Evolutionary conservation across 2,797 vertebrate genomes (phyloP).

Genomic region (Echiichthys vipera): DNA sequence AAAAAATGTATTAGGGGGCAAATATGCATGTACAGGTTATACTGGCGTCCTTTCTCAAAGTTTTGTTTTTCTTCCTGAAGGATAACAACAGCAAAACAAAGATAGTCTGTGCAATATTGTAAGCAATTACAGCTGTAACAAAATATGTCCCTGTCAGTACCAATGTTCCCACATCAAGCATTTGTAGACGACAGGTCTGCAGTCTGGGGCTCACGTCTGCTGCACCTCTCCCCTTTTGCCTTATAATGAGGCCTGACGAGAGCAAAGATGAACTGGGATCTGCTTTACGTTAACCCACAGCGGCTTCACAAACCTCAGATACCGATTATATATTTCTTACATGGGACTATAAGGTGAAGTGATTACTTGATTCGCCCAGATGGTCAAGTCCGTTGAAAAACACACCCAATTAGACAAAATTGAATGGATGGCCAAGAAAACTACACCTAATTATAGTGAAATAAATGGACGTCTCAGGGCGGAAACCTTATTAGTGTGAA

Average conservation of each 20-base stretch:
- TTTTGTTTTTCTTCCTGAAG: constrained; percentile 2
- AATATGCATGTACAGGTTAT: background rate
- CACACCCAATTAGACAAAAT: constrained; percentile 47
- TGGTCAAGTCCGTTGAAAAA: constrained; percentile 47
- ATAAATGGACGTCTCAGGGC: constrained; percentile 41
- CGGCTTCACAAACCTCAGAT: constrained; percentile 53
- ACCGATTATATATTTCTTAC: constrained; percentile 66
- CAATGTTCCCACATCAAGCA: constrained; percentile 78
- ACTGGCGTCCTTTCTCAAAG: constrained; percentile 3
- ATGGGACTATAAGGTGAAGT: constrained; percentile 37
- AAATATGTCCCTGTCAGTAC: constrained; percentile 73
- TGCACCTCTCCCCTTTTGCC: constrained; percentile 71
- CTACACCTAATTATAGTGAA: constrained; percentile 47
- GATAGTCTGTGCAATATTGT: constrained; percentile 57
- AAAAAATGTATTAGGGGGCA: background rate
- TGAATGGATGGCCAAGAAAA: constrained; percentile 43
- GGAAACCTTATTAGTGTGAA: constrained; percentile 52
- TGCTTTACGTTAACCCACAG: constrained; percentile 79
- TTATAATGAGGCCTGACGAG: constrained; percentile 80
- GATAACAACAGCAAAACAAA: constrained; percentile 58
- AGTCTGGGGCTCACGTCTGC: constrained; percentile 76
- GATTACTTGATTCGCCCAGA: constrained; percentile 27
- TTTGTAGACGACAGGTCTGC: constrained; percentile 69
- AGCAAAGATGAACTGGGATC: constrained; percentile 75
- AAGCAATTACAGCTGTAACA: constrained; percentile 61